A percentile compares a stretch with the other conserved stretches of the same genome.
These are phyloP conservation scores for Eublepharis macularius DNA, from an alignment of 2,113 vertebrate species.

Conservation along the genomic window DNA sequence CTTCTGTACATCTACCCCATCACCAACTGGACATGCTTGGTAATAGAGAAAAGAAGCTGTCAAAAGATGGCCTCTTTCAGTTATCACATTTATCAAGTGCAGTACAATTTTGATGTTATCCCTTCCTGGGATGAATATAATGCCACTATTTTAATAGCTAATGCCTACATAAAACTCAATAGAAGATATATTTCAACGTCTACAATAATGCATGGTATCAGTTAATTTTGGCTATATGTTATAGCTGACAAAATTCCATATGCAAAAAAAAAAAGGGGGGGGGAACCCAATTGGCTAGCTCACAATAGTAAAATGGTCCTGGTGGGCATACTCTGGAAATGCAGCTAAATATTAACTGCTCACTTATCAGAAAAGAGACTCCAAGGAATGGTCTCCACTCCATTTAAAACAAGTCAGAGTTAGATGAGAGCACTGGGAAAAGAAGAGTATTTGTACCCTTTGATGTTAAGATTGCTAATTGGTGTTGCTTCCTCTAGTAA, in stretches of 20 bases:
- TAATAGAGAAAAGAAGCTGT: background rate
- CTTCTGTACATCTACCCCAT: background rate
- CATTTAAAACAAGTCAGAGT: constrained; percentile 56
- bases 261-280: background rate
- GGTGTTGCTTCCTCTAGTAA: constrained; percentile 54
- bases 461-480: constrained; percentile 59
- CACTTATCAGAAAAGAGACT: constrained; percentile 51
- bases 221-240: background rate
- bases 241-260: background rate
- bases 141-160: background rate
- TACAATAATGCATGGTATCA: background rate
- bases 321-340: constrained; percentile 46
- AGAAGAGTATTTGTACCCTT: constrained; percentile 46
- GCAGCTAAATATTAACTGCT: constrained; percentile 51
- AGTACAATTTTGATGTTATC: background rate
- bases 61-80: background rate
- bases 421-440: constrained; percentile 53
- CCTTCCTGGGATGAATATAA: background rate
- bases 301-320: background rate
- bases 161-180: background rate
- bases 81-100: background rate
- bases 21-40: background rate
- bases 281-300: background rate
- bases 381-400: constrained; percentile 48
- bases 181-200: background rate